These are phyloP conservation scores for Trididemnum miniatum DNA, from an alignment of 23 tunicate species.

Conservation along the genomic window DNA sequence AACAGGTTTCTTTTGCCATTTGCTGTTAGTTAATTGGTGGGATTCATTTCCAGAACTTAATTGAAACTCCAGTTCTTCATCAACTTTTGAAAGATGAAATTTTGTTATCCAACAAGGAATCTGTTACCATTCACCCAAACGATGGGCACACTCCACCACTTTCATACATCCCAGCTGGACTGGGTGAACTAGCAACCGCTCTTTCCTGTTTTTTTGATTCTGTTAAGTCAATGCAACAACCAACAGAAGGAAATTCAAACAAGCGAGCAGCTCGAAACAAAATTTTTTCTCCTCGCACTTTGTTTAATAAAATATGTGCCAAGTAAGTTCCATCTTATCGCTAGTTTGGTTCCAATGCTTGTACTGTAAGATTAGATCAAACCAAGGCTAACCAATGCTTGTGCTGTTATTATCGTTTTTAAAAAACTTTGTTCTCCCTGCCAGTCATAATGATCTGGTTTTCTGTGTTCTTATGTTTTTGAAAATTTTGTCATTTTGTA, in stretches of 20 bases:
- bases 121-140: neutral
- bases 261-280: neutral
- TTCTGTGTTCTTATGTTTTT: too few species aligned
- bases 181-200: conserved; percentile 27
- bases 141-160: conserved; percentile 37
- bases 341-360: neutral
- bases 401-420: too few species aligned
- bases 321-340: conserved; percentile 34
- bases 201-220: conserved; percentile 40
- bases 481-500: too few species aligned
- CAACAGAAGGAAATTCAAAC: neutral
- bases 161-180: conserved; percentile 18
- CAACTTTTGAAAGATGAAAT: conserved; percentile 21
- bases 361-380: neutral
- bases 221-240: conserved; percentile 1
- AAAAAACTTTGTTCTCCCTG: too few species aligned
- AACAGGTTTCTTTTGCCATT: too few species aligned
- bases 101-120: neutral
- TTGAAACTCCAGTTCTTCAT: conserved; percentile 36
- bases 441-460: too few species aligned
- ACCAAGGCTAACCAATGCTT: too few species aligned
- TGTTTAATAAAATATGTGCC: conserved; percentile 59
- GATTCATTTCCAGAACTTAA: too few species aligned
- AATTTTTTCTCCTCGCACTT: conserved; percentile 31
- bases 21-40: too few species aligned